Conservation (phyloP, 2,888 invertebrate species). For the Isoperla grammatica region DNA sequence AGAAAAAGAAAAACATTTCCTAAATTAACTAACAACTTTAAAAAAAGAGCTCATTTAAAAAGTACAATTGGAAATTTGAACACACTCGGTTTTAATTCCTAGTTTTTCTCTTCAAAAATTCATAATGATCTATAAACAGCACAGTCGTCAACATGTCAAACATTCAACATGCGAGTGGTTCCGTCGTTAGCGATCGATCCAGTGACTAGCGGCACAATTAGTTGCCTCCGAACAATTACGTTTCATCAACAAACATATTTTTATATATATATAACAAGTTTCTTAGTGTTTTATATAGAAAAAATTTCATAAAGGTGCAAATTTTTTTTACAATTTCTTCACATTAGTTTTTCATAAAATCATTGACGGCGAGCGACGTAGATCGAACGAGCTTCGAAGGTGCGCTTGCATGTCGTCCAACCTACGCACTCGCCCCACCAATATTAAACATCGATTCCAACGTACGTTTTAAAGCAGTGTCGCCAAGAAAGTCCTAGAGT, state of each 20-base stretch:
- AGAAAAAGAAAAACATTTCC: not conserved
- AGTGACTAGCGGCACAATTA: conserved; percentile 11
- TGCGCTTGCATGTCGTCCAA: no score
- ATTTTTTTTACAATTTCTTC: conserved; percentile 10
- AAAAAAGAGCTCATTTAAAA: conserved; percentile 18
- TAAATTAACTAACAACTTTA: conserved; percentile 9
- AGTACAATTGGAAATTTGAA: conserved; percentile 19
- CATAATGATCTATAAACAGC: not conserved
- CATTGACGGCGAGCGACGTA: not conserved
- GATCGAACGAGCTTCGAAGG: not conserved
- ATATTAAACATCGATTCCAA: conserved; percentile 1
- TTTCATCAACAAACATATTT: conserved; percentile 12
- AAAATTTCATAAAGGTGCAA: conserved; percentile 13
- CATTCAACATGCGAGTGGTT: not conserved
- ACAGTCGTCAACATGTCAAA: conserved; percentile 2
- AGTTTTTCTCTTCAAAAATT: not conserved
- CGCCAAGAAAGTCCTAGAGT: not conserved
- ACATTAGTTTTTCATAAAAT: not conserved
- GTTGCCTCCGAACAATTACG: conserved; percentile 5
- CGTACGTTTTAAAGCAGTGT: not conserved
- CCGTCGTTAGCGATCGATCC: not conserved
- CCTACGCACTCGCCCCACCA: not conserved
- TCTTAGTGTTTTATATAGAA: conserved; percentile 7
- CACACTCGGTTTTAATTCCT: conserved; percentile 15
- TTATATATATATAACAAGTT: conserved; percentile 8